Percentiles rank a stretch among this genome's conserved stretches.
phyloP scores from a whole-genome alignment of 2,888 invertebrate genomes.

The Sarcophaga caerulescens region DNA sequence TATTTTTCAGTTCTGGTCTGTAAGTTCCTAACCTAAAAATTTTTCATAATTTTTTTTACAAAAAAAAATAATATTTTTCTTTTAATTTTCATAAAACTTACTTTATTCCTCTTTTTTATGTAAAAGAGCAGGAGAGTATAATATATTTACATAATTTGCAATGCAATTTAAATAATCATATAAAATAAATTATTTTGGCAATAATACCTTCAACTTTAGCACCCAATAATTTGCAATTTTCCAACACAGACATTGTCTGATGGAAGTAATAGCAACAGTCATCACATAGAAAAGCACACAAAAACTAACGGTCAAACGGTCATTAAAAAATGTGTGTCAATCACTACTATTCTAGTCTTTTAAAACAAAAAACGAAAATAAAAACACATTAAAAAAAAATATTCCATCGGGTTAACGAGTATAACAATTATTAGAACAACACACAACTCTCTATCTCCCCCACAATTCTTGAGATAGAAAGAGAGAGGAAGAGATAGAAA shows the following conservation, averaged over 20 bases:
- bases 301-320: neutral
- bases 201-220: constrained; percentile 13
- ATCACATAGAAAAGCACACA: neutral
- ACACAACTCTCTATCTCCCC: neutral
- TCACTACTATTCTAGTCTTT: neutral
- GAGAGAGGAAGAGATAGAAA: too few species aligned
- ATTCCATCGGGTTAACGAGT: neutral
- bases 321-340: neutral
- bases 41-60: too few species aligned
- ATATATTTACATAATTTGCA: neutral
- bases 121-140: too few species aligned
- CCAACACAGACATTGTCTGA: neutral
- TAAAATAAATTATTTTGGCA: neutral
- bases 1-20: too few species aligned
- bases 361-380: too few species aligned
- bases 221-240: constrained; percentile 5
- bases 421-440: neutral
- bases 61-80: too few species aligned
- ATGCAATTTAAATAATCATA: neutral
- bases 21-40: too few species aligned
- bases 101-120: too few species aligned
- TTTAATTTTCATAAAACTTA: too few species aligned
- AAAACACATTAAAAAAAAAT: too few species aligned
- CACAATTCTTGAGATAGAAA: neutral
- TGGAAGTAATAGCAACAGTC: neutral